Evolutionary conservation across 2,797 vertebrate genomes (phyloP).

Genomic region (Gastrophryne carolinensis): DNA sequence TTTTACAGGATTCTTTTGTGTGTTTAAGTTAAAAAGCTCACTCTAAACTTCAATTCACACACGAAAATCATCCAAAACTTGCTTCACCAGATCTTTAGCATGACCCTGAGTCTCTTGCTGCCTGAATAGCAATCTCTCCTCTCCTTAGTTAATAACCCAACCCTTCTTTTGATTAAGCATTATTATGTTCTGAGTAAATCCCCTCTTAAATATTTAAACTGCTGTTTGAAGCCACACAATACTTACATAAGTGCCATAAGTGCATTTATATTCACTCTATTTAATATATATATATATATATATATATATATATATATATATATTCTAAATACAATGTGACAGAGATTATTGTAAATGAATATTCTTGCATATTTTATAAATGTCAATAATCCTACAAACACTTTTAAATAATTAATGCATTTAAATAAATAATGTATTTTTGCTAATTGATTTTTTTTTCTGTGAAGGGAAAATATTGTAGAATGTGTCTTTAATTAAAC

Average conservation of each 20-base stretch:
- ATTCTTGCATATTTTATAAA: background rate
- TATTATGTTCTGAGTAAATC: too few species aligned
- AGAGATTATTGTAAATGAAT: background rate
- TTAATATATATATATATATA: background rate
- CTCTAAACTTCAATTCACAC: too few species aligned
- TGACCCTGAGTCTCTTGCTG: too few species aligned
- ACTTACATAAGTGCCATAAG: background rate
- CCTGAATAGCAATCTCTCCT: too few species aligned
- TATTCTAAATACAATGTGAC: background rate
- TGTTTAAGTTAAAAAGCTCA: too few species aligned
- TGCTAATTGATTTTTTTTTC: background rate
- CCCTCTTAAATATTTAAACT: too few species aligned
- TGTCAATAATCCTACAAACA: background rate
- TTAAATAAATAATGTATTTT: background rate
- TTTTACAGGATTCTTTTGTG: too few species aligned
- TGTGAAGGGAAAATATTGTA: constrained; percentile 55
- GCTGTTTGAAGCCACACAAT: too few species aligned
- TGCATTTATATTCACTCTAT: background rate
- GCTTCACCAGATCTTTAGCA: too few species aligned
- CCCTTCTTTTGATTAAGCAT: too few species aligned
- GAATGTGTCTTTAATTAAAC: constrained; percentile 90
- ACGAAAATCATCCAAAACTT: too few species aligned
- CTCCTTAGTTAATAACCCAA: too few species aligned
- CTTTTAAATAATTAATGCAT: background rate
- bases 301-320: background rate